These are phyloP conservation scores for Protosalanx chinensis DNA, from an alignment of 2,797 vertebrate species.

Conservation along the genomic window DNA sequence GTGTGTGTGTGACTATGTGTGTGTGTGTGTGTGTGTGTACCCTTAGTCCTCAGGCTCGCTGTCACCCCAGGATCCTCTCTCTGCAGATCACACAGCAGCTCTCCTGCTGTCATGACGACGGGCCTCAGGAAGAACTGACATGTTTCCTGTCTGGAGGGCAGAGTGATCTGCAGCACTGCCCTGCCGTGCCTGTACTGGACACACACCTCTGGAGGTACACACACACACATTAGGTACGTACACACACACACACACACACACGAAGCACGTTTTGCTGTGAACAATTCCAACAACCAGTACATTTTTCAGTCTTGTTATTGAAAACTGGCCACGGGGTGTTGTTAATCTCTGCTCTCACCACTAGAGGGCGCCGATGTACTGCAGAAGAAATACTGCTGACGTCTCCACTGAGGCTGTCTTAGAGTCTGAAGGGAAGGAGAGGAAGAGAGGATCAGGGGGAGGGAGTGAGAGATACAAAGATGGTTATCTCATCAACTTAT, in stretches of 20 bases:
- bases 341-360: constrained; percentile 53
- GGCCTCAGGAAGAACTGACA: constrained; percentile 86
- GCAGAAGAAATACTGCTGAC: constrained; percentile 51
- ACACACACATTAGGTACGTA: neutral
- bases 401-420: constrained; percentile 27
- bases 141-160: constrained; percentile 86
- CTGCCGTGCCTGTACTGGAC: constrained; percentile 82
- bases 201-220: constrained; percentile 68
- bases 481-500: neutral
- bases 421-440: constrained; percentile 46
- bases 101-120: constrained; percentile 78
- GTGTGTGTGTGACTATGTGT: neutral
- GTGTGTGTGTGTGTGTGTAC: constrained; percentile 50
- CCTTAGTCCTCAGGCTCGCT: constrained; percentile 69
- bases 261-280: too few species aligned
- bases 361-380: constrained; percentile 57
- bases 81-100: constrained; percentile 80
- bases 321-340: neutral
- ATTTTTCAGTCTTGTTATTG: neutral
- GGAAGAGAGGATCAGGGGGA: neutral
- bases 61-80: constrained; percentile 82
- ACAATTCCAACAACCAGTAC: too few species aligned
- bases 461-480: neutral
- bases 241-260: too few species aligned
- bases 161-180: constrained; percentile 78